These are phyloP conservation scores for Pitta sordida DNA, from an alignment of 2,113 vertebrate genomes.

Conservation along the genomic window DNA sequence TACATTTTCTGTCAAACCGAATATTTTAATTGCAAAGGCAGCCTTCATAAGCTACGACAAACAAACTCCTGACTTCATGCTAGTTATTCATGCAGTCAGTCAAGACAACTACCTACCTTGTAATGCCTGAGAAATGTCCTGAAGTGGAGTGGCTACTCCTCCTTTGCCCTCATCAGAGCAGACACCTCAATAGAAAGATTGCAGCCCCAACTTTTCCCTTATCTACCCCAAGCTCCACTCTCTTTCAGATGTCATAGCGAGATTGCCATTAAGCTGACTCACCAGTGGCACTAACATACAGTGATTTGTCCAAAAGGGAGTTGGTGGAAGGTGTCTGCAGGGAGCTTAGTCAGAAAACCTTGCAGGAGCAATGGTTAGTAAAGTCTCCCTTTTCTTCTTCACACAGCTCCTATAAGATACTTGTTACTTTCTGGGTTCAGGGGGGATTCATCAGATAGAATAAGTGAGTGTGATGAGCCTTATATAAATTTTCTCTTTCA, in stretches of 20 bases:
- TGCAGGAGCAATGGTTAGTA: neutral
- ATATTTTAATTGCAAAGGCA: neutral
- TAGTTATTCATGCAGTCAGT: neutral
- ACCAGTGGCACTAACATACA: neutral
- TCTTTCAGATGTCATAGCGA: neutral
- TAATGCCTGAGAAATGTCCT: neutral
- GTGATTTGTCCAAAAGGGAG: neutral
- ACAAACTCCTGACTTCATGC: neutral
- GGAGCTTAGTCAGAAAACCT: neutral
- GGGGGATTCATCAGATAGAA: neutral
- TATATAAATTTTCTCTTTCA: constrained; percentile 62
- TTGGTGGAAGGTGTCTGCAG: neutral
- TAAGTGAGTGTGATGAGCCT: neutral
- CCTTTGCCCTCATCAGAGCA: neutral
- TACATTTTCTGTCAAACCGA: neutral
- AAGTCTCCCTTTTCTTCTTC: neutral
- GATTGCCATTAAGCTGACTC: neutral
- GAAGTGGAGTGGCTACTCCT: neutral
- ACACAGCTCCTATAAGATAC: neutral
- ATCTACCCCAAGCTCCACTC: neutral
- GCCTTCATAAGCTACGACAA: neutral
- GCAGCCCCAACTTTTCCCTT: neutral
- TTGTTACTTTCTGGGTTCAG: neutral
- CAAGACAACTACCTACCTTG: neutral
- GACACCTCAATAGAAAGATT: neutral